Percentiles rank a stretch among this genome's conserved stretches.
Evolutionary conservation across 2,797 vertebrate genomes (phyloP).

Genomic region (Halcyon smyrnensis): DNA sequence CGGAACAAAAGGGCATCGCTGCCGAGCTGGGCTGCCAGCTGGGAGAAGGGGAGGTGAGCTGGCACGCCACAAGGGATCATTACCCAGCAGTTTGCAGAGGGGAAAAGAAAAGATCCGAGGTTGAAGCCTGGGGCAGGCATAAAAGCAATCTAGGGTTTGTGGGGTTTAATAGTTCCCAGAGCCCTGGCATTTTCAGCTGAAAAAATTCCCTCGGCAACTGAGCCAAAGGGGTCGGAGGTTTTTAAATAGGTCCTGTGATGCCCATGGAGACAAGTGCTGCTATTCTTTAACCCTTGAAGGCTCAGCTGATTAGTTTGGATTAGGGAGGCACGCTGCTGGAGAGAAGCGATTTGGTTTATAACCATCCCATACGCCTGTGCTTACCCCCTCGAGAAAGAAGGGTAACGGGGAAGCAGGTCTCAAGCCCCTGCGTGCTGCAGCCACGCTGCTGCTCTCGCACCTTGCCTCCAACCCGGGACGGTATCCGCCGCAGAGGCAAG

Average conservation of each 20-base stretch:
- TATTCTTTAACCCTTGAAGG: conserved; percentile 74
- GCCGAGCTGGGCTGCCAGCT: conserved; percentile 24
- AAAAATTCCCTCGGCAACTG: conserved; percentile 41
- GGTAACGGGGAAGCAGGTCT: neutral
- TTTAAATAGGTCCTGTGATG: conserved; percentile 43
- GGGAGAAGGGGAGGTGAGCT: conserved; percentile 40
- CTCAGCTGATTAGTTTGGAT: conserved; percentile 57
- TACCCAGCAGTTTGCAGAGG: conserved; percentile 42
- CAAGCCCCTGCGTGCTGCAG: conserved; percentile 12
- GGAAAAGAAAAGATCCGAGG: conserved; percentile 16
- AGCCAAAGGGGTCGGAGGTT: conserved; percentile 53
- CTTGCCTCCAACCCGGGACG: neutral
- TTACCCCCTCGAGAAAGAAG: conserved; percentile 30
- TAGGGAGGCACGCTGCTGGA: conserved; percentile 16
- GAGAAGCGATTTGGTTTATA: conserved; percentile 21
- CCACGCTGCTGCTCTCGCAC: neutral
- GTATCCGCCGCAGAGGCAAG: neutral
- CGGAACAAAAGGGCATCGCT: conserved; percentile 33
- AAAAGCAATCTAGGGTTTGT: conserved; percentile 39
- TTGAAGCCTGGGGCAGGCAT: conserved; percentile 14
- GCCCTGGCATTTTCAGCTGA: conserved; percentile 64
- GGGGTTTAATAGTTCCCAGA: conserved; percentile 48
- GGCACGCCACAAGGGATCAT: conserved; percentile 21
- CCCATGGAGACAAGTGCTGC: conserved; percentile 66
- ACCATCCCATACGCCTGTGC: neutral